Percentiles rank a stretch among this genome's conserved stretches.
phyloP scores from a whole-genome alignment of 2,888 invertebrate species.

The Cacoxenus indagator region DNA sequence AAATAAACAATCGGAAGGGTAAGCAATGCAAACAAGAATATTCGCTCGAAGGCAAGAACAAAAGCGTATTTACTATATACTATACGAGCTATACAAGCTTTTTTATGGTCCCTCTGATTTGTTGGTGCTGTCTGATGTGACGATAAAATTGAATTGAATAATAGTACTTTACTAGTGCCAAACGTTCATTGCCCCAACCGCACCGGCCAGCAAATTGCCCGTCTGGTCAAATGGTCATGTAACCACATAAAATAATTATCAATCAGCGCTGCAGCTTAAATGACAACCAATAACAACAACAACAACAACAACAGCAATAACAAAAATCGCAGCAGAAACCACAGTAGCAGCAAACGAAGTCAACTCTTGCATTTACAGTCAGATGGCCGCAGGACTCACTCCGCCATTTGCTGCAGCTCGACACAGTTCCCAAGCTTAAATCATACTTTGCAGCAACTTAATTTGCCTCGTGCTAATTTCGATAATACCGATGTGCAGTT shows the following conservation, averaged over 20 bases:
- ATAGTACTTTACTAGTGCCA: too few species aligned
- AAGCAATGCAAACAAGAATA: too few species aligned
- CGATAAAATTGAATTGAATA: too few species aligned
- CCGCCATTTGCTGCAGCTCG: not conserved
- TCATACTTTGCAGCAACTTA: not conserved
- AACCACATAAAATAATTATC: not conserved
- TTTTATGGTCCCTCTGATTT: too few species aligned
- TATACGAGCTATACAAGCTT: too few species aligned
- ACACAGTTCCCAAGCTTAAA: not conserved
- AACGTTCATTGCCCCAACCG: too few species aligned
- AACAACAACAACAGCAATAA: not conserved
- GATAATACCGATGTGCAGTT: not conserved
- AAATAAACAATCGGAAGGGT: too few species aligned
- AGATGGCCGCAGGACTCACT: not conserved
- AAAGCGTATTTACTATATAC: too few species aligned
- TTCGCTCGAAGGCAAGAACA: too few species aligned
- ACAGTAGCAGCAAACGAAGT: too few species aligned
- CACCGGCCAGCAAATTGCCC: too few species aligned
- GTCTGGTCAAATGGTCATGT: not conserved
- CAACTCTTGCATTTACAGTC: not conserved
- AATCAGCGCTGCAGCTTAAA: constrained; percentile 9
- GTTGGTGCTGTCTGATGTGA: too few species aligned
- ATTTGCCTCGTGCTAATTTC: not conserved
- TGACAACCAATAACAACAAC: not conserved
- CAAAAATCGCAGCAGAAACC: not conserved